Evolutionary conservation across 2,888 invertebrate species (phyloP).

Genomic region (Polyploca ridens): DNA sequence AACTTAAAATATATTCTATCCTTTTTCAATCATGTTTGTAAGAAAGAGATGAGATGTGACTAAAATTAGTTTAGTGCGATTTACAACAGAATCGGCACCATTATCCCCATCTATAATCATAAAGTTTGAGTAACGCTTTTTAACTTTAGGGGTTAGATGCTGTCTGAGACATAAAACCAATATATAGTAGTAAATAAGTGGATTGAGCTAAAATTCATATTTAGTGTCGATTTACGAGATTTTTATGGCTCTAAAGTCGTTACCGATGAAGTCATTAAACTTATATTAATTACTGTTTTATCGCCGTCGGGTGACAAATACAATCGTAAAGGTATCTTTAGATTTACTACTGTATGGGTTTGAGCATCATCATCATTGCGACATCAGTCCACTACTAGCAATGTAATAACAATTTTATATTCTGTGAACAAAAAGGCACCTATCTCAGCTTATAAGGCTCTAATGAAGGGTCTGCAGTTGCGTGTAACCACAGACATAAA

Average conservation of each 20-base stretch:
- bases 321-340: slow-evolving; percentile 34
- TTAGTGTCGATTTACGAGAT: slow-evolving; percentile 34
- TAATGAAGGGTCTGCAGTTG: too few relatives aligned
- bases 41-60: too few relatives aligned
- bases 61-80: too few relatives aligned
- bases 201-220: slow-evolving; percentile 18
- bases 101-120: too few relatives aligned
- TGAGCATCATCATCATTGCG: neutral
- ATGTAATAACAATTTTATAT: too few relatives aligned
- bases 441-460: too few relatives aligned
- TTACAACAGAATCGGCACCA: too few relatives aligned
- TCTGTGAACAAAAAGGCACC: too few relatives aligned
- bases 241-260: slow-evolving; percentile 43
- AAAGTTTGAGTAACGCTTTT: neutral
- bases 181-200: slow-evolving; percentile 7
- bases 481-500: too few relatives aligned
- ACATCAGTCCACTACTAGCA: neutral
- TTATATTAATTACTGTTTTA: slow-evolving; percentile 48
- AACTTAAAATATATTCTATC: too few relatives aligned
- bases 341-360: slow-evolving; percentile 17
- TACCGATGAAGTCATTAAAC: slow-evolving; percentile 45
- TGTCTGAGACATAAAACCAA: neutral
- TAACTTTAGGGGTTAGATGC: neutral
- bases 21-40: too few relatives aligned
- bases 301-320: slow-evolving; percentile 33